Evolutionary conservation across 2,797 vertebrate species (phyloP).

Genomic region (Enteromius mattozi): DNA sequence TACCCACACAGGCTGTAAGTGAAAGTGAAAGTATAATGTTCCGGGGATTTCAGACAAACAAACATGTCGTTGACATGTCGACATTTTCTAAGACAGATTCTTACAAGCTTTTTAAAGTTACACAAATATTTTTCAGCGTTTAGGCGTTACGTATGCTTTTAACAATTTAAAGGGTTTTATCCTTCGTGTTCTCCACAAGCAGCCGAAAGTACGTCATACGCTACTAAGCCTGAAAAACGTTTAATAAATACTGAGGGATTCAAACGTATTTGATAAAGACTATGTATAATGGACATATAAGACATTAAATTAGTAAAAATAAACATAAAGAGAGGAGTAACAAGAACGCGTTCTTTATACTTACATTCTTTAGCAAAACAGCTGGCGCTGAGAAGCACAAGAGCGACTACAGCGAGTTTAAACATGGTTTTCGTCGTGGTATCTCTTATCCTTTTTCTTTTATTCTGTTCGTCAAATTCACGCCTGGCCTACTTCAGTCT

Average conservation of each 20-base stretch:
- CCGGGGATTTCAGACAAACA: background rate
- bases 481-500: background rate
- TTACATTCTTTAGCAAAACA: constrained; percentile 43
- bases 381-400: constrained; percentile 35
- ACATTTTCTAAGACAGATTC: background rate
- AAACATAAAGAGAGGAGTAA: background rate
- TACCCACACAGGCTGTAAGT: background rate
- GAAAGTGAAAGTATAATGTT: constrained; percentile 56
- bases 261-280: background rate
- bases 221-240: background rate
- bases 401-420: constrained; percentile 1
- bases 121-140: background rate
- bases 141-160: too few relatives aligned
- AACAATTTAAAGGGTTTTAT: background rate
- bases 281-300: background rate
- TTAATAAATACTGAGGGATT: background rate
- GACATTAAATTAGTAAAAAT: background rate
- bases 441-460: too few relatives aligned
- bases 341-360: too few relatives aligned
- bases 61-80: background rate
- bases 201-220: background rate
- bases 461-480: background rate
- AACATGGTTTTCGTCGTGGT: background rate
- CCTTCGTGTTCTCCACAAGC: background rate
- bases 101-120: background rate